A percentile compares a stretch with the other conserved stretches of the same genome.
phyloP scores from a whole-genome alignment of 2,113 vertebrate species.

The Pagrus major region DNA sequence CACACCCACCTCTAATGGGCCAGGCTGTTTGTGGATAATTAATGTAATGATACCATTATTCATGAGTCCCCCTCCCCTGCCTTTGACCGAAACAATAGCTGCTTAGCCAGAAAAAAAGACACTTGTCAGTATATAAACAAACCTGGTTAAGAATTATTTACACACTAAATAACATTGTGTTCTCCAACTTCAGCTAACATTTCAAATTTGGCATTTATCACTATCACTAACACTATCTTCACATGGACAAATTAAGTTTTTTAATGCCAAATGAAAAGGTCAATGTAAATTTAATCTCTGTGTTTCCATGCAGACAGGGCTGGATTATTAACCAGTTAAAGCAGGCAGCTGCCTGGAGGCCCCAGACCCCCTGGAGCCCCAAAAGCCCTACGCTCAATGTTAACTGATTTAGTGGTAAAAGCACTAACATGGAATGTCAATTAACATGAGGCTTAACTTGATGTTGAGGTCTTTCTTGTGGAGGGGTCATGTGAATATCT shows the following conservation, averaged over 20 bases:
- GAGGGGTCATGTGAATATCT: neutral
- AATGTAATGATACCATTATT: neutral
- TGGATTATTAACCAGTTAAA: too few species aligned
- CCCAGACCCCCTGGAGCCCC: too few species aligned
- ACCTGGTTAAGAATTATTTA: slow-evolving; percentile 26
- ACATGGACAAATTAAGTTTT: neutral
- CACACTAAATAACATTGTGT: slow-evolving; percentile 37
- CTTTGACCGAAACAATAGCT: slow-evolving; percentile 14
- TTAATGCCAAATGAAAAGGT: neutral
- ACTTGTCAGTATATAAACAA: slow-evolving; percentile 49
- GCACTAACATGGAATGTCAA: neutral
- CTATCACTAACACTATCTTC: neutral
- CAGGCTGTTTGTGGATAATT: neutral
- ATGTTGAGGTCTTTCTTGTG: neutral
- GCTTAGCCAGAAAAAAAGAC: neutral
- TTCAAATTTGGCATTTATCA: too few species aligned
- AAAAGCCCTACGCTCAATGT: too few species aligned
- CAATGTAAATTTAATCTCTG: neutral
- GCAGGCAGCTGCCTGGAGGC: neutral
- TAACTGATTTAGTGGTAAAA: too few species aligned
- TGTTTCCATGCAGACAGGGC: neutral
- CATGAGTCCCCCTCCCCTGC: neutral
- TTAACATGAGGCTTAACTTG: neutral
- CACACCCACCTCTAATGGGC: neutral
- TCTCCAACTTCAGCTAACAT: neutral